Conservation (phyloP, 2,888 invertebrate genomes). For the Hyppa rectilinea region DNA sequence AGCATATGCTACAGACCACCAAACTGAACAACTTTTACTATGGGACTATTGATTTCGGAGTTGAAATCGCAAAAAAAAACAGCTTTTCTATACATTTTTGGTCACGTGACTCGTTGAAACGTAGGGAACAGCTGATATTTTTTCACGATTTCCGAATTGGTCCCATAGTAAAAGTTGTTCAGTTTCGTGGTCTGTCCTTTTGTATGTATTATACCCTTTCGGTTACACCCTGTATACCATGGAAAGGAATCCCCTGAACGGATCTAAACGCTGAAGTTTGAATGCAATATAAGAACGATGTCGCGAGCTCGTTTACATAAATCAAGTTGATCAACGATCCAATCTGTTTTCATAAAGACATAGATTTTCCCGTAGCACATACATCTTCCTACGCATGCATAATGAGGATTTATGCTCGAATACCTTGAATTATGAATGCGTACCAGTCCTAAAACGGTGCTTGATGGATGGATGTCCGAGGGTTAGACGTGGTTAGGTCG, state of each 20-base stretch:
- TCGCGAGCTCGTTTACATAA: conserved; percentile 24
- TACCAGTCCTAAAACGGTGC: conserved; percentile 48
- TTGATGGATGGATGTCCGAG: conserved; percentile 55
- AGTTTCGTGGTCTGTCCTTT: no score
- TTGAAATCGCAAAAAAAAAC: no score
- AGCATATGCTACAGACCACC: no score
- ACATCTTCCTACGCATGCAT: conserved; percentile 54
- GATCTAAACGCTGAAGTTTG: neutral
- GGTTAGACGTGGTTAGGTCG: conserved; percentile 45
- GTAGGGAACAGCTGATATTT: no score
- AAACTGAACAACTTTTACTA: no score
- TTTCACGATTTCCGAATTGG: no score
- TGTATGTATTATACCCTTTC: no score
- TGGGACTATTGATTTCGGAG: no score
- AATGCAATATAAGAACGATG: conserved; percentile 12
- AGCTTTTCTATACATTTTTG: no score
- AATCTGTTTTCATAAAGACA: conserved; percentile 58
- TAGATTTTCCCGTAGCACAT: conserved; percentile 54
- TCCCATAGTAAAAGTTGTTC: no score
- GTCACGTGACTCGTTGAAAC: no score
- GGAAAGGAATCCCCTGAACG: neutral
- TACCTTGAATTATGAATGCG: conserved; percentile 56
- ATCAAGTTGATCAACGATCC: conserved; percentile 48
- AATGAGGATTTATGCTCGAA: conserved; percentile 56
- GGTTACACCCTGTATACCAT: no score